Evolutionary conservation across 1,140 invertebrate genomes (phyloP), one percentile per base, ranked within the genome.

Genomic region (Conopomorpha cramerella): DNA sequence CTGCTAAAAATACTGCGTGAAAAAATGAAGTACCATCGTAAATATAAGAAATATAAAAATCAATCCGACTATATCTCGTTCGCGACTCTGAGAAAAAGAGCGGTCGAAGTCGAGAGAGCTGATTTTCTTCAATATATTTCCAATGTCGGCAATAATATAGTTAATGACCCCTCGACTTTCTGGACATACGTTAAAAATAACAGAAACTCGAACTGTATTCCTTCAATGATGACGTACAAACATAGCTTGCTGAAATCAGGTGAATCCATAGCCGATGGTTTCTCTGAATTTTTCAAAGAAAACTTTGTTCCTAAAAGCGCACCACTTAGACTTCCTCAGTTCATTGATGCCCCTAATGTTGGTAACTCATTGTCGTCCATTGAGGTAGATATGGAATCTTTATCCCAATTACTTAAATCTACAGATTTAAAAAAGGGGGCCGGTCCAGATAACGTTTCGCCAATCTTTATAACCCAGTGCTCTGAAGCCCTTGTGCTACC

Each of bases 391-490:
- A n/a, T n/a, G n/a, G n/a, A n/a, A n/a, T n/a, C n/a, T n/a, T n/a
- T n/a, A n/a, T n/a, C n/a, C n/a, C n/a, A n/a, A n/a, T n/a, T n/a
- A n/a, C n/a, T n/a, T n/a, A n/a, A n/a, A n/a, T n/a, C n/a, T n/a
- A n/a, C 23, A 3, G 32, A 34, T 14, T 7, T 25, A 2, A 10
- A 3, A 3, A 34, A 34, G 26, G 6, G 23, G 3, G 45, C 3
- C 39, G 46, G 46, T 0, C 42, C 46, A 1, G 49, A 50, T 27
- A 10, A 12, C 8, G 43, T 52, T 8, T 18, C 31, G 8, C 38
- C 49, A 4, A 16, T 41, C 16, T 46, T 48, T 38, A 36, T 50
- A 4, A 18, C 38, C 4, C 50, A 45, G 7, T 53, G 50, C 40
- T 39, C 53, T 11, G 26, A 26, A 19, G 13, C 18, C 8, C 31